phyloP scores from a whole-genome alignment of 2,113 vertebrate species.

The Mormyrus lacerda region DNA sequence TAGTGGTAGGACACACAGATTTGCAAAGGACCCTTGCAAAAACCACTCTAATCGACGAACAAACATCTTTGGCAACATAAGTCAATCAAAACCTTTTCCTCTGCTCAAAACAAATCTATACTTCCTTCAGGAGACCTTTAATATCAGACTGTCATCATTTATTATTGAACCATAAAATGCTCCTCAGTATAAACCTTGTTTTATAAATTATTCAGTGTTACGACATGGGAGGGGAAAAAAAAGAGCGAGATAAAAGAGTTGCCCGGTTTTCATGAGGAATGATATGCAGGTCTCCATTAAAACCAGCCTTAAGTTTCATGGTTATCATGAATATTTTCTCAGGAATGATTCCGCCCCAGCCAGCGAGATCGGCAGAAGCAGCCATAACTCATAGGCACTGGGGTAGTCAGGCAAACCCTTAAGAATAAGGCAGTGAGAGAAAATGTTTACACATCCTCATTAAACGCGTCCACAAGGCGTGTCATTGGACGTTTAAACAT shows the following conservation, averaged over 20 bases:
- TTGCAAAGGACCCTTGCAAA: not conserved
- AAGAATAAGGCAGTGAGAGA: not conserved
- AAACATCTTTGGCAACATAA: not conserved
- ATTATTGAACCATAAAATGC: not conserved
- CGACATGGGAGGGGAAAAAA: not conserved
- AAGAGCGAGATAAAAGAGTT: not conserved
- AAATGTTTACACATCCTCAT: not conserved
- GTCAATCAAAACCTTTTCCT: not conserved
- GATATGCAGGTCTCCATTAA: not conserved
- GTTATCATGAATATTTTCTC: not conserved
- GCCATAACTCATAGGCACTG: not conserved
- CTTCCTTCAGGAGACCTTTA: not conserved
- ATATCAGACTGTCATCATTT: not conserved
- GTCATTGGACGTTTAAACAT: not conserved
- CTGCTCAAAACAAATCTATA: not conserved
- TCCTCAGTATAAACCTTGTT: not conserved
- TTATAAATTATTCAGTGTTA: conserved; percentile 2
- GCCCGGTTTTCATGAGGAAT: not conserved
- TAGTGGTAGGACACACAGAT: not conserved
- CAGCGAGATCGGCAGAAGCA: not conserved
- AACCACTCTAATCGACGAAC: not conserved
- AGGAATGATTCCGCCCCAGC: not conserved
- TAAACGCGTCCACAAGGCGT: not conserved
- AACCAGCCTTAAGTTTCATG: not conserved
- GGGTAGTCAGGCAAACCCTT: not conserved